A percentile compares a stretch with the other conserved stretches of the same genome.
phyloP scores from a whole-genome alignment of 2,888 invertebrate genomes.

The Andrena haemorrhoa region DNA sequence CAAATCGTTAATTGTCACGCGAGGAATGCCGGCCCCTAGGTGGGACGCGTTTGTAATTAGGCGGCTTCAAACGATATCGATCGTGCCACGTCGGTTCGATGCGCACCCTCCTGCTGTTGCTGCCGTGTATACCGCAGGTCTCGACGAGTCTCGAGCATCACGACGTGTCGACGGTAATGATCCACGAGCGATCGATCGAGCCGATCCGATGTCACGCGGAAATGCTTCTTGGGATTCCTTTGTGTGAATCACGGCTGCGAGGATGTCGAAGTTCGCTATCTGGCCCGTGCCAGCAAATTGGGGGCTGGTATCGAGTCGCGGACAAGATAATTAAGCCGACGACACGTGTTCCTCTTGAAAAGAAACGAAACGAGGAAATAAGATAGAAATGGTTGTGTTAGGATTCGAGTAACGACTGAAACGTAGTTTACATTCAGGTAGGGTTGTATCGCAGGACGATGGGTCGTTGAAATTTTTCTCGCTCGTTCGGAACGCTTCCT shows the following conservation, averaged over 20 bases:
- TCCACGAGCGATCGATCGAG: constrained; percentile 68
- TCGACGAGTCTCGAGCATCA: constrained; percentile 61
- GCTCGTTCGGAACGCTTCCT: not conserved
- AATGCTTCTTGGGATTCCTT: constrained; percentile 65
- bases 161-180: constrained; percentile 70
- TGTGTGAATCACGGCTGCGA: constrained; percentile 55
- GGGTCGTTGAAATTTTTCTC: not conserved
- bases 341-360: not conserved
- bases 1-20: constrained; percentile 83
- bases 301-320: constrained; percentile 20
- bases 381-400: not conserved
- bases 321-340: constrained; percentile 46
- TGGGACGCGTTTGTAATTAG: constrained; percentile 76
- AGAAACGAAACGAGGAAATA: not conserved
- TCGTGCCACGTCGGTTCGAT: constrained; percentile 65
- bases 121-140: constrained; percentile 45
- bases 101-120: constrained; percentile 47
- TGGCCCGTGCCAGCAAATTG: constrained; percentile 50
- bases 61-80: constrained; percentile 71
- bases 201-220: constrained; percentile 64
- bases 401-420: not conserved
- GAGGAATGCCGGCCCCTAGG: constrained; percentile 72
- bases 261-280: constrained; percentile 41
- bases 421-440: not conserved
- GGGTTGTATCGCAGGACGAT: not conserved